phyloP scores from a whole-genome alignment of 2,888 invertebrate genomes.

The Anthrax anthrax region DNA sequence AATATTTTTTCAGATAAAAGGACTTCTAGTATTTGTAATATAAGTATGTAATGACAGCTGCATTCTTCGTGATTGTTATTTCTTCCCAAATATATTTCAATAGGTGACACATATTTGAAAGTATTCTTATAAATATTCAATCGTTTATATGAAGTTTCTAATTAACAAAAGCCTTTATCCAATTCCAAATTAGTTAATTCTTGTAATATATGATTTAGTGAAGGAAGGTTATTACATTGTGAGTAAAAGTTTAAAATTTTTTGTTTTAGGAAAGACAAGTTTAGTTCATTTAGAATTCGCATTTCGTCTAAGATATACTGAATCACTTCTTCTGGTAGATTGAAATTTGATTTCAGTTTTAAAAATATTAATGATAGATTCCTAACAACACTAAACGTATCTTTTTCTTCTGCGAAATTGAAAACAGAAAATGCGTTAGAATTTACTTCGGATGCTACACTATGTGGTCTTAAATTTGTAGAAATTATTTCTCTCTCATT shows the following conservation, averaged over 20 bases:
- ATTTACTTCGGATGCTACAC: no score
- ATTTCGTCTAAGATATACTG: conserved; percentile 1
- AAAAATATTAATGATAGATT: not conserved
- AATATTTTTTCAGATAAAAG: not conserved
- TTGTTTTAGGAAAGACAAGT: not conserved
- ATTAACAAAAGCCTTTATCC: no score
- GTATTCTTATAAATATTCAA: not conserved
- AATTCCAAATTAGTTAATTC: not conserved
- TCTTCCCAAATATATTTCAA: conserved; percentile 2
- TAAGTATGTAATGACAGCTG: conserved; percentile 7
- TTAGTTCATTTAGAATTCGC: not conserved
- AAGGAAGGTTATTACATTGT: not conserved
- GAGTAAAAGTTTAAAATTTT: not conserved
- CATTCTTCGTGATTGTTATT: conserved; percentile 5
- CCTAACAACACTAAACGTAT: no score
- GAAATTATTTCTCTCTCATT: not conserved
- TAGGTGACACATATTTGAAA: conserved; percentile 2
- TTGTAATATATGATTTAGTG: not conserved
- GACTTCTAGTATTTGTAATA: not conserved
- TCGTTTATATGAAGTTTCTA: conserved; percentile 1
- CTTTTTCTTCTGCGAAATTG: no score
- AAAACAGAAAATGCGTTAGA: no score
- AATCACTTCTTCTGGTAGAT: conserved; percentile 1
- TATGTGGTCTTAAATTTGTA: not conserved
- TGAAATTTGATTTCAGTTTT: conserved; percentile 1